Conservation (phyloP, 2,797 vertebrate species). For the Manis javanica region DNA sequence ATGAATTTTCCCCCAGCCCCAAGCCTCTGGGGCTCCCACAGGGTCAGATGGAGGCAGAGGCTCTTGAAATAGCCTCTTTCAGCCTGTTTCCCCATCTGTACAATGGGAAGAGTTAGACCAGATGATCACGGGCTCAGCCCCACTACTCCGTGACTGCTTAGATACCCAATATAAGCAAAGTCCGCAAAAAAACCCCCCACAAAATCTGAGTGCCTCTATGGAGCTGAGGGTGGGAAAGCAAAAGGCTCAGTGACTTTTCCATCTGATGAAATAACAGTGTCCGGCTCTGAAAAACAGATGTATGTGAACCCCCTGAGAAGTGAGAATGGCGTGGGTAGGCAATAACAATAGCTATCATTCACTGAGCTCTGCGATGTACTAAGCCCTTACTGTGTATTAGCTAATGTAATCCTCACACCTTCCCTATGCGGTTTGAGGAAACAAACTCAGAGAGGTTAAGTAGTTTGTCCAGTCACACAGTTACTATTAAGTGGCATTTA, state of each 20-base stretch:
- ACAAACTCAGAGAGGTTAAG: neutral
- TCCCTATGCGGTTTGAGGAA: neutral
- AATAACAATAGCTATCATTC: too few species aligned
- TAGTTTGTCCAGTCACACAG: neutral
- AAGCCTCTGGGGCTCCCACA: neutral
- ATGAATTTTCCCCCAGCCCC: neutral
- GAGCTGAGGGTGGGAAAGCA: neutral
- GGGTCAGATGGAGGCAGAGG: neutral
- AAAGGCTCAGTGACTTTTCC: neutral
- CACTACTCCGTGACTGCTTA: neutral
- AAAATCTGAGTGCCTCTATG: neutral
- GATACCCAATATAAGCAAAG: neutral
- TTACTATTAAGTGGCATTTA: neutral
- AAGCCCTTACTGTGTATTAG: neutral
- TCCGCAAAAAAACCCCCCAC: neutral
- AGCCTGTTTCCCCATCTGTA: slow-evolving; percentile 2
- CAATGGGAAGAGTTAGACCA: neutral
- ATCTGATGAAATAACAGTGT: neutral
- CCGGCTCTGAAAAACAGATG: neutral
- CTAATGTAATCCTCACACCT: neutral
- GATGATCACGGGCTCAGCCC: neutral
- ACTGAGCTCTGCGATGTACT: neutral
- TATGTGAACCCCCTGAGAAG: neutral
- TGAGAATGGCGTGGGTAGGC: neutral
- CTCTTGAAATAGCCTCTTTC: neutral